Base-by-base conservation (phyloP, 2,797 vertebrate genomes). In the Sebastes iracundus region DNA sequence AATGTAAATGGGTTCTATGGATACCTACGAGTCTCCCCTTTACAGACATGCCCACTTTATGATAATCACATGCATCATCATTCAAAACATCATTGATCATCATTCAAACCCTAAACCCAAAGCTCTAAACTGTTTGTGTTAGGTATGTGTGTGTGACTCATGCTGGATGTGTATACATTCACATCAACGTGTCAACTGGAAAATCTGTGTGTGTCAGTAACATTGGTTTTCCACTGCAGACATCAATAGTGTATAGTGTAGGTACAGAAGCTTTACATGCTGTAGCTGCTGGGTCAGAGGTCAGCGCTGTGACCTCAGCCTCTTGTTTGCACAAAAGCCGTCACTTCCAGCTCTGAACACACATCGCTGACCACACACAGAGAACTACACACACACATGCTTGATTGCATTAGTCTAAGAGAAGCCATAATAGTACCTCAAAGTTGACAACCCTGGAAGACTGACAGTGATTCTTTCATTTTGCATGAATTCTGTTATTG, bases 311-410 rank as follows among this genome's bases (percentile, higher is more conserved):
- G 53, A 23, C 14, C 18, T 25, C 46, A 35, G 10, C 35, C 35
- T 46, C 49, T 86, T 38, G 60, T 84, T 90, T 84, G 66, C 75
- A 42, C 38, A 68, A 59, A 16, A 42, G 53, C 25, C 28, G 5
- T 79, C 84, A 81, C 33, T 28, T 63, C 62, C 28, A 69, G 55
- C 23, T 49, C 46, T 49, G 46, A 49, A 56, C 46, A 49, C 46
- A 49, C 18, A 49, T 49, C 18, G 18, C 46, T 49, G 46, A 49
- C 13, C 46, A 7, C 46, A 38, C 46, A 49, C 46, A 20, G 46
- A 49, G 46, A 18, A 49, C 16, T 49, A 49, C 46, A 49, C 46
- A 18, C 7, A 38, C 46, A 38, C 35, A 49, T 20, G 46, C 46
- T 22, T 53, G 49, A 49, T 16, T 49, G 16, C 18, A 13, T 13